These are phyloP conservation scores for Phylloscopus trochiloides DNA, from an alignment of 2,113 vertebrate species.

Conservation along the genomic window DNA sequence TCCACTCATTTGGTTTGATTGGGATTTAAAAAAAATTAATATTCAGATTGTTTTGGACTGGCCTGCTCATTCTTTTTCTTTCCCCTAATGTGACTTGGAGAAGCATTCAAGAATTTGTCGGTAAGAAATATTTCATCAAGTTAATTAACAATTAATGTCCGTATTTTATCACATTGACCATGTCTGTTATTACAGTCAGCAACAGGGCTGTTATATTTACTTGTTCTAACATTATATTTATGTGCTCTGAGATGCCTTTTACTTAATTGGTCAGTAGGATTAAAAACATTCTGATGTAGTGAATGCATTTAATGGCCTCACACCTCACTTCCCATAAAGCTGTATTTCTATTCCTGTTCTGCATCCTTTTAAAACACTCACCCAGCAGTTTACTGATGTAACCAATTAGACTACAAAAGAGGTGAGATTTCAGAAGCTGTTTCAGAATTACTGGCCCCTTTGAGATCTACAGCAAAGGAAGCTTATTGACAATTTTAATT, in stretches of 20 bases:
- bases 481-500: neutral
- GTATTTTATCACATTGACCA: neutral
- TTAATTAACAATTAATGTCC: neutral
- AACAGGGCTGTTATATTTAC: neutral
- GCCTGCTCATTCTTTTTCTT: neutral
- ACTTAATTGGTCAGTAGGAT: constrained; percentile 67
- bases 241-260: constrained; percentile 49
- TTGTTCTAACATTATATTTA: constrained; percentile 22
- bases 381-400: constrained; percentile 53
- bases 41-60: neutral
- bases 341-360: constrained; percentile 56
- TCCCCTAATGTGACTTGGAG: neutral
- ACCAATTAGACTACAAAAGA: constrained; percentile 70
- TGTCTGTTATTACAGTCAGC: constrained; percentile 23
- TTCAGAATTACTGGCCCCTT: neutral
- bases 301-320: constrained; percentile 66
- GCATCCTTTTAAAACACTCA: constrained; percentile 57
- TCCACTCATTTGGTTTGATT: neutral
- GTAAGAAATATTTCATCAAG: neutral
- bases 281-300: constrained; percentile 54
- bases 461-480: neutral
- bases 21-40: neutral
- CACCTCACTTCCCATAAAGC: constrained; percentile 66
- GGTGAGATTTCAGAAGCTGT: constrained; percentile 38
- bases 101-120: neutral